phyloP scores from a whole-genome alignment of 2,797 vertebrate genomes.

The Propithecus perrieri region DNA sequence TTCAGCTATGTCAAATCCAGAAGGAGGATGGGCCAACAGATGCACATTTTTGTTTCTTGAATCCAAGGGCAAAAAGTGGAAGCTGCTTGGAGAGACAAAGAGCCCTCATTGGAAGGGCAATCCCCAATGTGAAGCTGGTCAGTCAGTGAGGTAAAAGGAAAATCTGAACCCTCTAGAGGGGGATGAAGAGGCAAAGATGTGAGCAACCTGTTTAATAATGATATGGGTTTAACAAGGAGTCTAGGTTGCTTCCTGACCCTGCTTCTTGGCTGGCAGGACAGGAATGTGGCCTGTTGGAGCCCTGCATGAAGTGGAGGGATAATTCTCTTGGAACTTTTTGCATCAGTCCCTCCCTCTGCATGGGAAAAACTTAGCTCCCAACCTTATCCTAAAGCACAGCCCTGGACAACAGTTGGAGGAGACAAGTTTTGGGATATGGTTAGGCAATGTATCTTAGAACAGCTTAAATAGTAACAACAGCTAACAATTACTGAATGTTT shows the following conservation, averaged over 20 bases:
- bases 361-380: not conserved
- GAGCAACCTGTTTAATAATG: not conserved
- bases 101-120: not conserved
- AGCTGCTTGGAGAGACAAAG: constrained; percentile 69
- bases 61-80: constrained; percentile 31
- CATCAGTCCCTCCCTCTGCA: not conserved
- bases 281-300: not conserved
- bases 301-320: not conserved
- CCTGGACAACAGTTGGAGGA: not conserved
- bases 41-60: constrained; percentile 74
- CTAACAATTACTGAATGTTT: not conserved
- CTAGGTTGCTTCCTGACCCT: not conserved
- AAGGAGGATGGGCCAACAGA: constrained; percentile 67
- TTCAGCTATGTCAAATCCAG: constrained; percentile 66
- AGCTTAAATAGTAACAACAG: not conserved
- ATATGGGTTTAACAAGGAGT: not conserved
- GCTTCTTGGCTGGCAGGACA: not conserved
- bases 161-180: not conserved
- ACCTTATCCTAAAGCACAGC: not conserved
- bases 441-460: not conserved
- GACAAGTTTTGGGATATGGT: not conserved
- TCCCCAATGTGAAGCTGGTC: not conserved
- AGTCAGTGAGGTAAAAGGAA: not conserved
- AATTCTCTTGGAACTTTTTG: not conserved
- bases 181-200: not conserved